A percentile compares a stretch with the other conserved stretches of the same genome.
Evolutionary conservation across 2,888 invertebrate species (phyloP).

Genomic region (Hypsopygia costalis): DNA sequence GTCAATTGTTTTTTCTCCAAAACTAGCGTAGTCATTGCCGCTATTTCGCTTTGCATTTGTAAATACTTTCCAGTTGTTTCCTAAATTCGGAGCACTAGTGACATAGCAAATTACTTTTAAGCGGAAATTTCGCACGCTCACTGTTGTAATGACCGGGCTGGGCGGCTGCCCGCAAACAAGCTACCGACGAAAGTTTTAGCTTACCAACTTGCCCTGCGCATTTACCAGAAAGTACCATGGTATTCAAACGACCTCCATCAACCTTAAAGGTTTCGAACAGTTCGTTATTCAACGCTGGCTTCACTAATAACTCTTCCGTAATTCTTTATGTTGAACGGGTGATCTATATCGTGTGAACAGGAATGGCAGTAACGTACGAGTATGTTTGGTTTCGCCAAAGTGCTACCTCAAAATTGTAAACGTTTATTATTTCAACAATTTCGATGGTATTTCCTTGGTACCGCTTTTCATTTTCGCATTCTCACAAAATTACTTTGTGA

Average conservation of each 20-base stretch:
- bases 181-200: slow-evolving; percentile 63
- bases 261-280: slow-evolving; percentile 9
- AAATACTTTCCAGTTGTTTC: slow-evolving; percentile 41
- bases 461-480: neutral
- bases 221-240: slow-evolving; percentile 36
- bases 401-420: slow-evolving; percentile 10
- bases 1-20: slow-evolving; percentile 30
- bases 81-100: slow-evolving; percentile 48
- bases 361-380: slow-evolving; percentile 8
- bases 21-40: slow-evolving; percentile 59
- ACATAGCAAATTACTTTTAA: slow-evolving; percentile 71
- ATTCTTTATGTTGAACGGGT: slow-evolving; percentile 5
- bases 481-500: slow-evolving; percentile 5
- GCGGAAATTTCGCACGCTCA: slow-evolving; percentile 57
- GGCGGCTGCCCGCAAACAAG: slow-evolving; percentile 49
- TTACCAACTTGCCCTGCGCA: slow-evolving; percentile 43
- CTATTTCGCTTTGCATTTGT: slow-evolving; percentile 62
- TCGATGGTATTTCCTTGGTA: slow-evolving; percentile 1
- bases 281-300: slow-evolving; percentile 11
- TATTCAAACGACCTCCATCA: slow-evolving; percentile 26
- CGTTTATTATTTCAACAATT: slow-evolving; percentile 9
- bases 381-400: slow-evolving; percentile 7
- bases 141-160: slow-evolving; percentile 56
- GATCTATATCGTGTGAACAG: slow-evolving; percentile 8
- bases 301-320: slow-evolving; percentile 7